phyloP scores from a whole-genome alignment of 2,888 invertebrate genomes.

The Hirtodrosophila trivittata region DNA sequence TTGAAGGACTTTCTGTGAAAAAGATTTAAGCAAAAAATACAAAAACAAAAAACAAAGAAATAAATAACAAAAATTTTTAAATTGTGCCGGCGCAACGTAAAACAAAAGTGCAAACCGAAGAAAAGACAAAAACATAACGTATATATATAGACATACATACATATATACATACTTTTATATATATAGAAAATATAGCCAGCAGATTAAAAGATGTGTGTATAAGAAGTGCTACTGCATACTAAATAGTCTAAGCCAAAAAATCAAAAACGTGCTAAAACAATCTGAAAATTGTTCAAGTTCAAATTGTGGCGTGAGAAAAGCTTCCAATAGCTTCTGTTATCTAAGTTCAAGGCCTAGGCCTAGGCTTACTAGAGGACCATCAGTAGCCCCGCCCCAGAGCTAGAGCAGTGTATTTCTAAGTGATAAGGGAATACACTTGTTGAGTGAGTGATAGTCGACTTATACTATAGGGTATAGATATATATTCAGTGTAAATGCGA shows the following conservation, averaged over 20 bases:
- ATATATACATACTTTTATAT: neutral
- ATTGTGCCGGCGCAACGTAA: constrained; percentile 44
- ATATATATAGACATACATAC: constrained; percentile 5
- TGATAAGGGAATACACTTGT: constrained; percentile 44
- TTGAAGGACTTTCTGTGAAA: constrained; percentile 55
- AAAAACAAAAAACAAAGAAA: constrained; percentile 1
- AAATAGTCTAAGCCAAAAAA: neutral
- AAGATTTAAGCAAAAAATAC: constrained; percentile 3
- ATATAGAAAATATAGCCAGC: constrained; percentile 13
- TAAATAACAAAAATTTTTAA: constrained; percentile 29
- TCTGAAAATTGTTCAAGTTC: constrained; percentile 10
- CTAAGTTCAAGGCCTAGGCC: constrained; percentile 48
- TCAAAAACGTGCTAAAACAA: neutral
- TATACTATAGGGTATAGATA: neutral
- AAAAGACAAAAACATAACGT: constrained; percentile 4
- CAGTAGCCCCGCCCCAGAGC: too few species aligned
- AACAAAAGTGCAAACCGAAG: constrained; percentile 29
- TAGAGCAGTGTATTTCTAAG: constrained; percentile 7
- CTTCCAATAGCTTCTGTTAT: constrained; percentile 17
- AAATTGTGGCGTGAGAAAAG: neutral
- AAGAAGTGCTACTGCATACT: constrained; percentile 2
- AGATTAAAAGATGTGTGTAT: constrained; percentile 16
- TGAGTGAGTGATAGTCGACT: constrained; percentile 6
- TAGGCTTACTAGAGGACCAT: constrained; percentile 28
- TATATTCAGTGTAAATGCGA: neutral